Percentiles rank a stretch among this genome's conserved stretches.
Evolutionary conservation across 2,888 invertebrate species (phyloP).

Genomic region (Zhuqinia jingwanae): DNA sequence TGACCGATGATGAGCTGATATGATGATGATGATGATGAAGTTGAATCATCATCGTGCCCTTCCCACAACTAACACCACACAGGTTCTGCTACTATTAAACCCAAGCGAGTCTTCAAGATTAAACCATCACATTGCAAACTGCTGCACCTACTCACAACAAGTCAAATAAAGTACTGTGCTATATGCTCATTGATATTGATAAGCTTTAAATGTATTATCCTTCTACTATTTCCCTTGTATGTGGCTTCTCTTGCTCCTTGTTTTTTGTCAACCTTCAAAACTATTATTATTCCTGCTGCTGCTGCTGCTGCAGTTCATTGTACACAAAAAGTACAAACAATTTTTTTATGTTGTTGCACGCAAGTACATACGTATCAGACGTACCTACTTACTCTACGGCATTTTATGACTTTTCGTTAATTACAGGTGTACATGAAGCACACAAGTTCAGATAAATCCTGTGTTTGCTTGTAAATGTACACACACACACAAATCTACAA

Average conservation of each 20-base stretch:
- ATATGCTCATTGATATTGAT: background rate
- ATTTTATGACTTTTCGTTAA: background rate
- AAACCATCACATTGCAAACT: background rate
- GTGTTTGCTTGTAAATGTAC: constrained; percentile 10
- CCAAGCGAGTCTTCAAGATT: background rate
- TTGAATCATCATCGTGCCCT: constrained; percentile 12
- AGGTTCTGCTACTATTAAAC: background rate
- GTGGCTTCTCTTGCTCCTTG: background rate
- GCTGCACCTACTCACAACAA: background rate
- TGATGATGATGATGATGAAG: too few relatives aligned
- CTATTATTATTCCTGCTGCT: background rate
- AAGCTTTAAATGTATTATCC: background rate
- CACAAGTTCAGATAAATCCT: background rate
- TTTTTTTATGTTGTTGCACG: too few relatives aligned
- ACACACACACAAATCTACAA: background rate
- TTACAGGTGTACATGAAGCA: background rate
- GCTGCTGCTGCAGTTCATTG: background rate
- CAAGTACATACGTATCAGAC: too few relatives aligned
- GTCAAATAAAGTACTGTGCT: background rate
- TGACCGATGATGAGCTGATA: constrained; percentile 11
- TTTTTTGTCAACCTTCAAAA: constrained; percentile 21
- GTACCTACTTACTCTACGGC: background rate
- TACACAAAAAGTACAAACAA: background rate
- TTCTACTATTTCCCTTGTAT: constrained; percentile 9
- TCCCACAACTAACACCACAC: background rate